A percentile compares a stretch with the other conserved stretches of the same genome.
These are phyloP conservation scores for Semnornis frantzii DNA, from an alignment of 2,113 vertebrate species.

Conservation along the genomic window DNA sequence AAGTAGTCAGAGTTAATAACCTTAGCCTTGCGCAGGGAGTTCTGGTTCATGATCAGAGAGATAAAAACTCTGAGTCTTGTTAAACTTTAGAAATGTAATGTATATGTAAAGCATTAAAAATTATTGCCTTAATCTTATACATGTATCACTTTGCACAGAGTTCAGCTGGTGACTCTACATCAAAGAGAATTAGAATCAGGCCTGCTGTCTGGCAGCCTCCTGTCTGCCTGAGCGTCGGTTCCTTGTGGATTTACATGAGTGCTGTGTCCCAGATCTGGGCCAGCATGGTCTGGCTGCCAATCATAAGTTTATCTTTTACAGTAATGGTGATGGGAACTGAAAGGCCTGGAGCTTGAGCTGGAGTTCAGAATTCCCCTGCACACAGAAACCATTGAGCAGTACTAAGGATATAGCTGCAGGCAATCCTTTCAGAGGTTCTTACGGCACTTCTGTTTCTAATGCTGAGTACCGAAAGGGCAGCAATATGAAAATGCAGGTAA, in stretches of 20 bases:
- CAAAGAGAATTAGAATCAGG: background rate
- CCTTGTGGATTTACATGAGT: background rate
- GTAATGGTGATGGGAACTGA: background rate
- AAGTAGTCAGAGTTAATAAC: background rate
- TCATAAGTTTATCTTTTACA: background rate
- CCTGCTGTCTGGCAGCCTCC: background rate
- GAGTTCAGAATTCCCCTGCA: background rate
- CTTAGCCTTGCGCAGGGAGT: background rate
- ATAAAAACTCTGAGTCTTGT: background rate
- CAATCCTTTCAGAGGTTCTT: background rate
- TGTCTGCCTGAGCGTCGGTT: background rate
- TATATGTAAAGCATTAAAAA: background rate
- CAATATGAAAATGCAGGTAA: background rate
- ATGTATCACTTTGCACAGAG: background rate
- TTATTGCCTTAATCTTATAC: background rate
- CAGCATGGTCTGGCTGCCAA: background rate
- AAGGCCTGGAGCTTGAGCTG: background rate
- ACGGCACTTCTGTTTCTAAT: background rate
- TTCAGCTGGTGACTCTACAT: background rate
- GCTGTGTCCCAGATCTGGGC: background rate
- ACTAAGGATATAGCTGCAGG: background rate
- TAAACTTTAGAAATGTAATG: background rate
- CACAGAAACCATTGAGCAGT: background rate
- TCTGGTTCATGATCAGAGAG: background rate
- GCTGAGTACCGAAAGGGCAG: background rate